These are phyloP conservation scores for Meiosimyza decipiens DNA, from an alignment of 2,888 invertebrate genomes.

Conservation along the genomic window DNA sequence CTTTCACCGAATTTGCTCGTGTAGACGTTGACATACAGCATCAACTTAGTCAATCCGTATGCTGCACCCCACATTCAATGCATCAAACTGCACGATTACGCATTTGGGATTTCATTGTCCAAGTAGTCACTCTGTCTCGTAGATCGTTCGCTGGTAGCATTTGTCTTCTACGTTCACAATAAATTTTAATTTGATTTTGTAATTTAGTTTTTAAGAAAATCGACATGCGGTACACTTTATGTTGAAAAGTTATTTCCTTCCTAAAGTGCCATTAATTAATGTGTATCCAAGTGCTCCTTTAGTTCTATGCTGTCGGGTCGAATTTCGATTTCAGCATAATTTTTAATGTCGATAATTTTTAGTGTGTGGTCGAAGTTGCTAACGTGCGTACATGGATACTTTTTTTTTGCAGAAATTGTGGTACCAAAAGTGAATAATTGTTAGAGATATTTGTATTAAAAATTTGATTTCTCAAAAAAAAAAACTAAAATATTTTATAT, in stretches of 20 bases:
- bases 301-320: slow-evolving; percentile 29
- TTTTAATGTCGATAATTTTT: slow-evolving; percentile 18
- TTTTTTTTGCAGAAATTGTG: background rate
- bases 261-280: slow-evolving; percentile 62
- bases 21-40: too few relatives aligned
- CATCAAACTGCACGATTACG: background rate
- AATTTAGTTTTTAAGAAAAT: slow-evolving; percentile 40
- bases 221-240: slow-evolving; percentile 49
- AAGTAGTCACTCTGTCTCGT: slow-evolving; percentile 26
- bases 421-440: background rate
- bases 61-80: too few relatives aligned
- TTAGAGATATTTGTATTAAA: slow-evolving; percentile 4
- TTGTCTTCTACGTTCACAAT: background rate
- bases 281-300: slow-evolving; percentile 38
- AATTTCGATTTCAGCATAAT: slow-evolving; percentile 7
- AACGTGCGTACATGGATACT: background rate
- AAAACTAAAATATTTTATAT: slow-evolving; percentile 34
- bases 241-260: slow-evolving; percentile 57
- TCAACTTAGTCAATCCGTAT: too few relatives aligned
- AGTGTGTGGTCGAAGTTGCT: slow-evolving; percentile 23
- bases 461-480: slow-evolving; percentile 33
- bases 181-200: background rate
- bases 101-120: slow-evolving; percentile 17
- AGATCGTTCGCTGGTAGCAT: slow-evolving; percentile 3
- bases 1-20: too few relatives aligned